Base-by-base conservation (phyloP, 2,113 vertebrate species). In the Misgurnus mizolepis region DNA sequence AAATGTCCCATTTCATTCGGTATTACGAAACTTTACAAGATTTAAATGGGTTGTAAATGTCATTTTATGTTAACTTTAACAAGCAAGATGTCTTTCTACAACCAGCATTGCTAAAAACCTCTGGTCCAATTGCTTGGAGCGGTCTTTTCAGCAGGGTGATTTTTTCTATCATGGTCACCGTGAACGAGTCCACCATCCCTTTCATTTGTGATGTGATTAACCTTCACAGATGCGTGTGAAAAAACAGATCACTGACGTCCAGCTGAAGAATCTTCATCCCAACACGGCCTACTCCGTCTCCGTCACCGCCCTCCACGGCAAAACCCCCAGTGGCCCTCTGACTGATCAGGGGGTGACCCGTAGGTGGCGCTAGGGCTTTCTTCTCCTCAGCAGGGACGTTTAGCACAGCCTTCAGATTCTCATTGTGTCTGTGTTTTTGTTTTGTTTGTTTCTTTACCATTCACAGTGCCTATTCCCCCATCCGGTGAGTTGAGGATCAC, bases 201-300 rank as follows among this genome's bases (percentile, higher is more conserved):
- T 84, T 86, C 61, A 82, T 81, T 68, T 82, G 70, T 72, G 67
- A 79, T 88, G 84, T 84, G 83, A 69, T 80, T 84, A 69, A 61
- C 85, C 40, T 85, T 80, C 79, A 53, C 91, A 99, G 97, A 90
- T 95, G 83, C 94, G 89, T 80, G 91, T 98, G 85, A 92, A 90
- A 79, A 86, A 91, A 6, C 91, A 91, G 5, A 92, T 92, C 86
- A 95, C 92, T 0, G 94, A 98, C 0, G 91, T 95, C 75, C 94
- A 94, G 88, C 92, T 99, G 90, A 89, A 90, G 56, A 94, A 93
- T 72, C 91, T 99, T 82, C 81, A 92, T 41, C 96, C 97, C 80
- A 94, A 96, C 88, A 98, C 97, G 0, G 95, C 95, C 64, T 98
- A 98, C 69, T 88, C 90, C 0, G 78, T 99, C 76, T 95, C 94